Conservation (phyloP, 2,113 vertebrate species). For the Brachyhypopomus occidentalis region DNA sequence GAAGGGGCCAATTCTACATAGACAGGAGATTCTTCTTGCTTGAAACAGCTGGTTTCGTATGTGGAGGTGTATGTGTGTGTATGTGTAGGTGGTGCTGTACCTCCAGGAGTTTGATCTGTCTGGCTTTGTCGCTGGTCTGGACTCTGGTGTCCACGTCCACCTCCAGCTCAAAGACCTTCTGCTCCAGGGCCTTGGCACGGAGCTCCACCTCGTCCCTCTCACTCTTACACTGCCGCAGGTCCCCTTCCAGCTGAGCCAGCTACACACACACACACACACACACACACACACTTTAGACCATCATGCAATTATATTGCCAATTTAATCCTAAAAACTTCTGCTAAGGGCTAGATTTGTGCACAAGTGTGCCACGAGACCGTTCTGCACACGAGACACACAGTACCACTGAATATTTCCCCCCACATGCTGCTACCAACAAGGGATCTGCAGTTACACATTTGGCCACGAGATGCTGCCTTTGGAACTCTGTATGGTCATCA, state of each 20-base stretch:
- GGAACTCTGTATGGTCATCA: neutral
- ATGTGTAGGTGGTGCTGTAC: slow-evolving; percentile 62
- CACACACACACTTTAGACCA: slow-evolving; percentile 3
- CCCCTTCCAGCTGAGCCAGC: slow-evolving; percentile 81
- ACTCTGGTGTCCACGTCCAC: slow-evolving; percentile 79
- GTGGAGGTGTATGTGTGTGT: neutral
- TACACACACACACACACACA: slow-evolving; percentile 59
- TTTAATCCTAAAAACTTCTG: neutral
- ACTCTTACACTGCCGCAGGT: slow-evolving; percentile 79
- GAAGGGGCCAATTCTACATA: no score
- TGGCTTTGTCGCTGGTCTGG: slow-evolving; percentile 80
- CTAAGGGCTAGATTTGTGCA: no score
- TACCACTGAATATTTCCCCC: neutral
- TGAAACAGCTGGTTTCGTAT: no score
- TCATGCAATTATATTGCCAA: neutral
- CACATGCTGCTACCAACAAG: neutral
- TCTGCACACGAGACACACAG: no score
- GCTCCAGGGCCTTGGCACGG: slow-evolving; percentile 79
- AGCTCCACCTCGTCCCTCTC: slow-evolving; percentile 83
- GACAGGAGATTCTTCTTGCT: no score
- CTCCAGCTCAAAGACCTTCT: slow-evolving; percentile 84
- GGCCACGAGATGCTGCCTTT: slow-evolving; percentile 47
- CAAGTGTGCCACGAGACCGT: no score
- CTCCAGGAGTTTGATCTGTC: slow-evolving; percentile 89
- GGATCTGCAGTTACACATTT: slow-evolving; percentile 29